A percentile compares a stretch with the other conserved stretches of the same genome.
Conservation (phyloP, 2,113 vertebrate species). For the Cettia cetti region DNA sequence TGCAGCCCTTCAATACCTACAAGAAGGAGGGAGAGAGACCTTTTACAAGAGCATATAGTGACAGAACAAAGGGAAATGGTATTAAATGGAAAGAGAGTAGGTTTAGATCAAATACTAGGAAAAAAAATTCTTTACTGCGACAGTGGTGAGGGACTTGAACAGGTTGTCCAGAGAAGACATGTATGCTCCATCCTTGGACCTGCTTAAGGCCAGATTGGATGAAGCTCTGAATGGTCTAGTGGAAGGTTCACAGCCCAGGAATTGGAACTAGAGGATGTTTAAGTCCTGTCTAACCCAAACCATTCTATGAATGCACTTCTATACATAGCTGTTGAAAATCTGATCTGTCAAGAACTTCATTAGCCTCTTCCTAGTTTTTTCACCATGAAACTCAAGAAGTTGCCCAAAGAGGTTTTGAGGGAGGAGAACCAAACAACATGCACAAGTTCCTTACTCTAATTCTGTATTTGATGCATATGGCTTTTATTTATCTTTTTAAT, state of each 20-base stretch:
- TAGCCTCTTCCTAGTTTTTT: not conserved
- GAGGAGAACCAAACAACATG: not conserved
- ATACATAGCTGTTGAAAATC: rapidly evolving
- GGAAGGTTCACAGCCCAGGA: not conserved
- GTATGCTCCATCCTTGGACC: not conserved
- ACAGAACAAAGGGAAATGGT: not conserved
- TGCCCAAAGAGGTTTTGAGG: not conserved
- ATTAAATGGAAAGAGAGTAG: not conserved
- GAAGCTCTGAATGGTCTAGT: not conserved
- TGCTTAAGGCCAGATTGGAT: not conserved
- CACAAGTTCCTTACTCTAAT: not conserved
- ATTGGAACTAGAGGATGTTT: not conserved
- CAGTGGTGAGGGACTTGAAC: not conserved
- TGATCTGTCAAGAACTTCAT: not conserved
- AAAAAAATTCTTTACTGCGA: not conserved
- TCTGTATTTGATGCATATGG: not conserved
- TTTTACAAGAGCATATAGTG: too few species aligned
- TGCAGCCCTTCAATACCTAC: not conserved
- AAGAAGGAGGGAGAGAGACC: not conserved
- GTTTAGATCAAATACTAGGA: not conserved
- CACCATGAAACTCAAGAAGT: not conserved
- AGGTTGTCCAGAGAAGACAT: not conserved
- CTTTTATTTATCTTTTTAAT: not conserved
- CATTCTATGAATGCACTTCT: not conserved
- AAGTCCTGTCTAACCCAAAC: not conserved